Base-by-base conservation (phyloP, 2,113 vertebrate species). In the Macquaria ambigua region DNA sequence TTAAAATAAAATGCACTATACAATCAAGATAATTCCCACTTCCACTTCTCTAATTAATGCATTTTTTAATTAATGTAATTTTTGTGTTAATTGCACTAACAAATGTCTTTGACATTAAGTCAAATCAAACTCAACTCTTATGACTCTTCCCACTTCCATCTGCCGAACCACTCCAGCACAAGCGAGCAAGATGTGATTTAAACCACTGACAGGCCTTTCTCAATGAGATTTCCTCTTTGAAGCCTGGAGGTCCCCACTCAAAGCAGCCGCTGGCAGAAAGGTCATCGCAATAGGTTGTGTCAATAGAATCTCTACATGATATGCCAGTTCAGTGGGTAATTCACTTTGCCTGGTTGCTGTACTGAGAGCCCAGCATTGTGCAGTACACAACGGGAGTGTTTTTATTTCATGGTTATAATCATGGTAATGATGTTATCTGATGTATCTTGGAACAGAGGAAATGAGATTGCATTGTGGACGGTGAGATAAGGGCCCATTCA, bases 341-440 rank as follows among this genome's bases (percentile, higher is more conserved):
- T 79, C 77, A 67, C 50, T 88, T 55, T n/a, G 46, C 64, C 20
- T 34, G 41, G 28, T 55, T 37, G 50, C 21, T 41, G 69, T 6
- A 41, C 52, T 52, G 64, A 34, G 52, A 62, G 71, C 34, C 11
- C 34, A 1, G 55, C 14, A 20, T 25, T 56, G 80, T 77, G 61
- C 20, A 5, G 83, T 77, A 62, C 41, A 41, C 41, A 86, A 46
- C 25, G 28, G 67, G 46, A 34, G 39, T 64, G 46, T 74, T 89
- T 87, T 83, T 85, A 81, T 81, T 84, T 90, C n/a, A 41, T 0
- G 18, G 69, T 80, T 82, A 58, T 5, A 74, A 59, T 31, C 74
- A 3, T 20, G 31, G n/a, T 79, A 68, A 82, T 56, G 43, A 70
- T 86, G 61, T 73, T 89, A 88, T 85, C 89, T 75, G 68, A 56